Conservation (phyloP, 2,888 invertebrate genomes). For the Hyppa rectilinea region DNA sequence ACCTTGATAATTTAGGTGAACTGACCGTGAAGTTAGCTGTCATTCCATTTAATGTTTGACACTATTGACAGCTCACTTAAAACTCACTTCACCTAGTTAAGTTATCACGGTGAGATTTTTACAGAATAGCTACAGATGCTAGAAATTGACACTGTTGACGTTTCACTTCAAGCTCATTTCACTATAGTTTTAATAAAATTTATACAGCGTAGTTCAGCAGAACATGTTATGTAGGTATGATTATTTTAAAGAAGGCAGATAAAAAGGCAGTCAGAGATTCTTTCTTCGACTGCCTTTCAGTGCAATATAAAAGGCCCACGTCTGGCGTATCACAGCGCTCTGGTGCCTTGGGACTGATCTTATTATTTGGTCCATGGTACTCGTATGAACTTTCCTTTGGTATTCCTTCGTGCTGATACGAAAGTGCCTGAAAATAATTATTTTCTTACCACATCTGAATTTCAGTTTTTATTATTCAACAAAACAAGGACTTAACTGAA, state of each 20-base stretch:
- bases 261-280: no score
- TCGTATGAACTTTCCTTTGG: neutral
- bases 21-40: neutral
- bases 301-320: neutral
- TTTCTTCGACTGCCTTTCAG: neutral
- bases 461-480: neutral
- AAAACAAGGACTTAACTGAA: neutral
- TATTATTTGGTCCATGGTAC: neutral
- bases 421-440: neutral
- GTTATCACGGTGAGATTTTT: no score
- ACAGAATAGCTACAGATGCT: no score
- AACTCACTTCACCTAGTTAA: neutral
- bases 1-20: neutral
- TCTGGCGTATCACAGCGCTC: neutral
- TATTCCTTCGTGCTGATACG: neutral
- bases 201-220: neutral
- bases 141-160: no score
- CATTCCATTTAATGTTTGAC: neutral
- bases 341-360: neutral
- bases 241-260: neutral
- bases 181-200: neutral
- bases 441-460: neutral
- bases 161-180: no score
- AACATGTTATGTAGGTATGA: conserved; percentile 1
- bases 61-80: neutral